Evolutionary conservation across 2,113 vertebrate species (phyloP), one percentile per base, ranked within the genome.

Genomic region (Chamaetylas fuelleborni): DNA sequence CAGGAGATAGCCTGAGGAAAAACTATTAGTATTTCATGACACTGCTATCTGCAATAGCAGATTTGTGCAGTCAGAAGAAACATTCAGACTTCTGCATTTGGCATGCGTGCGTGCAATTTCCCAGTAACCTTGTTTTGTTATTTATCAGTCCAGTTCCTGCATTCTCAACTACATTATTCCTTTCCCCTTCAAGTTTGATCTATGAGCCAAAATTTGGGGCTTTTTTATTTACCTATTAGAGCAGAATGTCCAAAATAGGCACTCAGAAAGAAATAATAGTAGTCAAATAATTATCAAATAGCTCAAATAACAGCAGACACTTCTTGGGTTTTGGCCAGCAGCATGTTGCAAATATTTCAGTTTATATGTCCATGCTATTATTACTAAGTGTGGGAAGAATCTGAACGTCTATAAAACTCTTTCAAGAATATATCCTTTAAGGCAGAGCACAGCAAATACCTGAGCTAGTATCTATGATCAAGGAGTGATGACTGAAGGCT

Each of bases 211-310:
- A 71, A 38, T 42, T 14, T 26, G n/a, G 9, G 11, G 0, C 8
- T 47, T 77, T 91, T 81, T 81, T 48, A 76, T 93, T 92, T 64
- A 72, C 29, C 38, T 65, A 26, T 70, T 91, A 80, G 54, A 93
- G 48, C 40, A 80, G 54, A 86, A 91, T 19, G 61, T 58, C 28
- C 43, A 67, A 81, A 92, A 57, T 19, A 71, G 84, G 43, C 69
- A 78, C 40, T 64, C 43, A n/a, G 56, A 84, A 60, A 76, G 19
- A 93, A 89, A 67, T 8, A 29, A 38, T 6, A 62, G 43, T 18
- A 81, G 34, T 24, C 8, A 14, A 92, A 89, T 28, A 86, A 56
- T 45, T 78, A 84, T 25, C 31, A 53, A 88, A 86, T 42, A 62
- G 42, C 50, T 65, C 19, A 25, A 91, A 84, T 13, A 83, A 42